Percentiles rank a stretch among this genome's conserved stretches.
These are phyloP conservation scores for Prochilodus magdalenae DNA, from an alignment of 2,113 vertebrate species.

Conservation along the genomic window DNA sequence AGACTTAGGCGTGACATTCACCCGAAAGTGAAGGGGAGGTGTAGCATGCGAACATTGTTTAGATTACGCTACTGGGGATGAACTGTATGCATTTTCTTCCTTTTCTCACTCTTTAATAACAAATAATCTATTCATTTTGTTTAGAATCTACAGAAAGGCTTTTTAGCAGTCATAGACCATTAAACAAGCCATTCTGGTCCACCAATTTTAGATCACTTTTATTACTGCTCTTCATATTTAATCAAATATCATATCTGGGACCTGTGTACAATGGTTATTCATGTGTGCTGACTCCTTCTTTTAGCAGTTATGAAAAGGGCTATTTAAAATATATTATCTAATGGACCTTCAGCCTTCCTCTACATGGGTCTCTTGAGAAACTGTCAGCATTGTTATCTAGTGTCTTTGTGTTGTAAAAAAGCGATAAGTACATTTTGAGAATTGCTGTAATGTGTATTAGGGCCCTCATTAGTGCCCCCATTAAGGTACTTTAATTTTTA, in stretches of 20 bases:
- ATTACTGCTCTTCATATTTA: neutral
- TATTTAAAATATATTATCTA: slow-evolving; percentile 57
- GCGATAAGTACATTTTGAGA: neutral
- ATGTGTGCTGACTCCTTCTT: slow-evolving; percentile 3
- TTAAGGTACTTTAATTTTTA: neutral
- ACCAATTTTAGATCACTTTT: neutral
- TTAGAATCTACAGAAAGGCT: neutral
- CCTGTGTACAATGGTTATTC: neutral
- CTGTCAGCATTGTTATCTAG: slow-evolving; percentile 54
- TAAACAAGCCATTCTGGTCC: neutral
- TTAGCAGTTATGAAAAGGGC: slow-evolving; percentile 20
- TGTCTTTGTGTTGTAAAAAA: slow-evolving; percentile 28
- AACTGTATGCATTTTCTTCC: too few species aligned
- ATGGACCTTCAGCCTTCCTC: slow-evolving; percentile 66
- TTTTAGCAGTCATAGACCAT: neutral
- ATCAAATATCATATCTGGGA: neutral
- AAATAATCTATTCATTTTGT: neutral
- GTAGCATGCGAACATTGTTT: neutral
- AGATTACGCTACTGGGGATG: neutral
- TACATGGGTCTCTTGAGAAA: slow-evolving; percentile 55
- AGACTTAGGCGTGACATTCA: neutral
- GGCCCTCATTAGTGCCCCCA: neutral
- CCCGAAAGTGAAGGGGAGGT: neutral
- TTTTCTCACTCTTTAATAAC: too few species aligned
- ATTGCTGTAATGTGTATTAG: neutral